Evolutionary conservation across 2,888 invertebrate species (phyloP).

Genomic region (Oscheius sp.): DNA sequence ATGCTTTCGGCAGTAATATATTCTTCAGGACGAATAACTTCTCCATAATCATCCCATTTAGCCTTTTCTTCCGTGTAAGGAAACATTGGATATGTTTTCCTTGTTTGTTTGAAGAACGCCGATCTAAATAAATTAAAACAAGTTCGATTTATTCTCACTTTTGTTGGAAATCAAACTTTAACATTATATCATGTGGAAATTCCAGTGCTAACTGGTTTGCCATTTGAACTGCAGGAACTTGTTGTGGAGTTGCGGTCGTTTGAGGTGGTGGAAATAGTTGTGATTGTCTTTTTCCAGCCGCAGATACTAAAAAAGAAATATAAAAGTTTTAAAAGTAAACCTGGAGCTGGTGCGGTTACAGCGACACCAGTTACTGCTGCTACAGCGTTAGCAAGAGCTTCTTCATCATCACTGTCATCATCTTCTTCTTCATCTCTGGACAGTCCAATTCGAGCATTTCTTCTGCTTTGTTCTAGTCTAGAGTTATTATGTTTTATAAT

Average conservation of each 20-base stretch:
- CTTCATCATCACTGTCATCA: constrained; percentile 66
- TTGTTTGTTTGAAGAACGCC: constrained; percentile 84
- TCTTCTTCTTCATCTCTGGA: constrained; percentile 32
- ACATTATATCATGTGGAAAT: constrained; percentile 14
- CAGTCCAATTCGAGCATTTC: constrained; percentile 45
- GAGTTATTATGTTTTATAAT: background rate
- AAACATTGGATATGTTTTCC: constrained; percentile 95
- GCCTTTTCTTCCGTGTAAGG: constrained; percentile 85
- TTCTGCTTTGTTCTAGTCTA: constrained; percentile 54
- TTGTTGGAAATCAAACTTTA: constrained; percentile 24
- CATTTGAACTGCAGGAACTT: background rate
- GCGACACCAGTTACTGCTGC: constrained; percentile 59
- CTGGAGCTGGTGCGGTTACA: background rate
- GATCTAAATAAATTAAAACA: constrained; percentile 39
- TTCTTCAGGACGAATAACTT: constrained; percentile 89
- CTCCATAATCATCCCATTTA: constrained; percentile 92
- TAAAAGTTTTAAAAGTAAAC: background rate
- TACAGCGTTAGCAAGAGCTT: constrained; percentile 68
- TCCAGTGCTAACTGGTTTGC: constrained; percentile 12
- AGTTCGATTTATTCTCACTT: background rate
- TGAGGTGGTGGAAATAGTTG: background rate
- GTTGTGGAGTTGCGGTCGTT: background rate
- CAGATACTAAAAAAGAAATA: background rate
- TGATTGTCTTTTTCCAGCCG: background rate
- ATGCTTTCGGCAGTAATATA: constrained; percentile 75